A percentile compares a stretch with the other conserved stretches of the same genome.
Conservation (phyloP, 2,113 vertebrate species). For the Oncorhynchus masou region DNA sequence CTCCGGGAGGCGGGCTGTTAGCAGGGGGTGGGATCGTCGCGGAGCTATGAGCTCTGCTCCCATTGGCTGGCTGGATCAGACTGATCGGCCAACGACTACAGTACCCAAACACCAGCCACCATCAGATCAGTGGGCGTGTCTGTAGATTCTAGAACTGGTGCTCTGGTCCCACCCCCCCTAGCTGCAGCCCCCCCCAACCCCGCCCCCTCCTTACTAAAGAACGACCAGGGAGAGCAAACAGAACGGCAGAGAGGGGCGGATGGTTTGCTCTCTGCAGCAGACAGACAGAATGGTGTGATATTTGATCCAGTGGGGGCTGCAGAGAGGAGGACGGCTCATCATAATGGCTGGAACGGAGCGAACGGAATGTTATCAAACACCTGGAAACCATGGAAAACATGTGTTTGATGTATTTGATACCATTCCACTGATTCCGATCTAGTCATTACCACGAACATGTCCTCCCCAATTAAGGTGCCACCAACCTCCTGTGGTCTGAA, state of each 20-base stretch:
- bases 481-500: background rate
- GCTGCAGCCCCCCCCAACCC: background rate
- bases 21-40: background rate
- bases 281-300: constrained; percentile 19
- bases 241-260: constrained; percentile 10
- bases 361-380: too few species aligned
- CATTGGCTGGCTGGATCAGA: background rate
- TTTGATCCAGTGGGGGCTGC: too few species aligned
- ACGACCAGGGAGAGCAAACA: constrained; percentile 26
- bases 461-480: too few species aligned
- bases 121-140: constrained; percentile 6
- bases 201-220: background rate
- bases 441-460: too few species aligned
- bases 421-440: too few species aligned
- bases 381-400: too few species aligned
- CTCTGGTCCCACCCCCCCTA: constrained; percentile 35
- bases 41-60: background rate
- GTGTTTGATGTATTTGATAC: too few species aligned
- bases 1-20: background rate
- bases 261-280: constrained; percentile 20
- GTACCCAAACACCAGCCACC: background rate
- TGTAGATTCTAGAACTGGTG: constrained; percentile 28
- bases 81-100: background rate
- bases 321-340: background rate
- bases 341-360: too few species aligned